Evolutionary conservation across 2,888 invertebrate species (phyloP).

Genomic region (Agrotis segetum): DNA sequence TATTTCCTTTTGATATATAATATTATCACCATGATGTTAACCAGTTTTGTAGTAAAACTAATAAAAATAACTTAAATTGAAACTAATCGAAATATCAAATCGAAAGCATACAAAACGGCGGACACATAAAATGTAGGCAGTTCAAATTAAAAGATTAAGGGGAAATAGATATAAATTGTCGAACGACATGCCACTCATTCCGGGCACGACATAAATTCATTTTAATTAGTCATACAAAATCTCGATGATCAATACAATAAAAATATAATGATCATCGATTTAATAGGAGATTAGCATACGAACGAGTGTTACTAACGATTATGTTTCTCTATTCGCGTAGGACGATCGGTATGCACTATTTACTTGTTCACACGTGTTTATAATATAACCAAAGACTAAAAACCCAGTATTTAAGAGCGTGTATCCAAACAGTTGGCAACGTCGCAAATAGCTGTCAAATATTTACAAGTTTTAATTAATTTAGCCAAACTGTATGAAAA

Average conservation of each 20-base stretch:
- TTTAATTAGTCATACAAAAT: constrained; percentile 61
- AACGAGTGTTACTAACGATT: constrained; percentile 56
- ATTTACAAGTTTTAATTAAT: too few species aligned
- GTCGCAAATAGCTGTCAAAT: too few species aligned
- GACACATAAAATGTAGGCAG: constrained; percentile 49
- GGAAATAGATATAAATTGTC: constrained; percentile 60
- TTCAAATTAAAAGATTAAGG: constrained; percentile 58
- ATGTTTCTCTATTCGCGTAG: constrained; percentile 55
- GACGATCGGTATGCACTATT: constrained; percentile 48
- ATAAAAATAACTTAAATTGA: constrained; percentile 45
- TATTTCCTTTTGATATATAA: not conserved
- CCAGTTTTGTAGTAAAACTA: constrained; percentile 25
- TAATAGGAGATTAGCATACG: constrained; percentile 59
- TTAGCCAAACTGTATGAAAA: too few species aligned
- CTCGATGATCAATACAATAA: constrained; percentile 52
- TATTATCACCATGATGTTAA: not conserved
- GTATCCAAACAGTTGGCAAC: too few species aligned
- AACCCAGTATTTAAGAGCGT: constrained; percentile 16
- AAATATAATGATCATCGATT: constrained; percentile 59
- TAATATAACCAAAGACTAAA: constrained; percentile 5
- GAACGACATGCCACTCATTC: constrained; percentile 47
- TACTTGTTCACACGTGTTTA: constrained; percentile 50
- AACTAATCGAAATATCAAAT: constrained; percentile 46
- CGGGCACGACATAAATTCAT: constrained; percentile 58
- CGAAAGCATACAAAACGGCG: constrained; percentile 55